Conservation (phyloP, 2,888 invertebrate species). For the Meteorus colon region DNA sequence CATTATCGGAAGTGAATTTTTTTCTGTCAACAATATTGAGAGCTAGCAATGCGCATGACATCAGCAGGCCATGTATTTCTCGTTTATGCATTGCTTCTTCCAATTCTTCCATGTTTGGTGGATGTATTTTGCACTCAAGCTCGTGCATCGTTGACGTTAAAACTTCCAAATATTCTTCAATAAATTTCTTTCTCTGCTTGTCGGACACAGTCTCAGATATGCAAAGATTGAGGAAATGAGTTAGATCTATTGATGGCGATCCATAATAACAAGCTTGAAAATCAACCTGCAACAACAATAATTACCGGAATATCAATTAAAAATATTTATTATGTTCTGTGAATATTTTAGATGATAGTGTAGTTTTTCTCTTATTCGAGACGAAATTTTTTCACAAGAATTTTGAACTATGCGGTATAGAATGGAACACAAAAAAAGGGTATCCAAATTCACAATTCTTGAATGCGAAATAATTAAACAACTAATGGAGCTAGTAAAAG, state of each 20-base stretch:
- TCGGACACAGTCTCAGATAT: constrained; percentile 52
- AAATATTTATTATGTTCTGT: too few relatives aligned
- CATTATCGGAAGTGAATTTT: constrained; percentile 48
- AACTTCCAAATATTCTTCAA: constrained; percentile 58
- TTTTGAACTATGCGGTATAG: too few relatives aligned
- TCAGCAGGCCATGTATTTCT: constrained; percentile 55
- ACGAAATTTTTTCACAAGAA: too few relatives aligned
- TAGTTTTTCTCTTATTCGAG: too few relatives aligned
- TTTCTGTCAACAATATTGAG: constrained; percentile 57
- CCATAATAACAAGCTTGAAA: constrained; percentile 73
- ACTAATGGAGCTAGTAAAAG: too few relatives aligned
- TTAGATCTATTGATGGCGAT: constrained; percentile 73
- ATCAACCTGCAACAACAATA: constrained; percentile 74
- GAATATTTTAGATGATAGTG: too few relatives aligned
- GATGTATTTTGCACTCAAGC: constrained; percentile 59
- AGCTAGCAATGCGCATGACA: constrained; percentile 59
- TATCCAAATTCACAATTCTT: too few relatives aligned
- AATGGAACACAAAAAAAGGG: too few relatives aligned
- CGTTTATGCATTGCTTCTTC: constrained; percentile 51
- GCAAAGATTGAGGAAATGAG: constrained; percentile 73
- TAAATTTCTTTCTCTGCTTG: constrained; percentile 51
- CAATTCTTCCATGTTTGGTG: constrained; percentile 58
- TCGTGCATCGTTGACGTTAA: constrained; percentile 57
- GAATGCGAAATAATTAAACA: too few relatives aligned
- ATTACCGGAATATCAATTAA: too few relatives aligned